phyloP scores from a whole-genome alignment of 2,113 vertebrate species.

The Tetrax tetrax region DNA sequence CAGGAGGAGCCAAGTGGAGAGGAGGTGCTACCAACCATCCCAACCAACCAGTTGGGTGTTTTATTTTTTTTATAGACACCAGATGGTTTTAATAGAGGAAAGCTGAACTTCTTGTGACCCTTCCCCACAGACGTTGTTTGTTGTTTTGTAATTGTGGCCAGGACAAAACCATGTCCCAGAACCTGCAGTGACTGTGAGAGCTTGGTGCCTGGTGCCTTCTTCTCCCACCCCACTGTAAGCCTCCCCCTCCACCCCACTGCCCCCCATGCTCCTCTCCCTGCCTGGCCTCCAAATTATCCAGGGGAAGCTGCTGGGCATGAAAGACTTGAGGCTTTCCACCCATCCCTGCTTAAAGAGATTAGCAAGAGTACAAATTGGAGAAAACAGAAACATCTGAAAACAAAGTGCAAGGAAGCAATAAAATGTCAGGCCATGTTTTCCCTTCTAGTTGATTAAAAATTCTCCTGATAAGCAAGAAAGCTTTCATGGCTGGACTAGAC shows the following conservation, averaged over 20 bases:
- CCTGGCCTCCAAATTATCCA: neutral
- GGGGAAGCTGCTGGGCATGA: conserved; percentile 3
- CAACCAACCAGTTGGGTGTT: conserved; percentile 33
- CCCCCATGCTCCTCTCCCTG: neutral
- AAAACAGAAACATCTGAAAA: neutral
- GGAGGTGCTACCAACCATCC: conserved; percentile 48
- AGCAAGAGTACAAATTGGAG: neutral
- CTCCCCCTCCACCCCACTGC: neutral
- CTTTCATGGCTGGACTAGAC: conserved; percentile 46
- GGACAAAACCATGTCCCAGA: conserved; percentile 48
- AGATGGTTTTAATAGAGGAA: conserved; percentile 70
- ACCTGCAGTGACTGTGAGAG: conserved; percentile 26
- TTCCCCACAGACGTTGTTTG: conserved; percentile 64
- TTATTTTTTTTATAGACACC: conserved; percentile 50
- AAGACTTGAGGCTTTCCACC: conserved; percentile 20
- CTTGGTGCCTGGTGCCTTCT: conserved; percentile 1
- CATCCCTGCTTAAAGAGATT: neutral
- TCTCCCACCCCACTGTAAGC: neutral
- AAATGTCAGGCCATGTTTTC: conserved; percentile 11
- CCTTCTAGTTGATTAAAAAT: conserved; percentile 41
- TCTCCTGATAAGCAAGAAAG: conserved; percentile 53
- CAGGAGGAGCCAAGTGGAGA: neutral
- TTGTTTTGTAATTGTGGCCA: conserved; percentile 58
- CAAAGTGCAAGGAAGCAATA: conserved; percentile 36
- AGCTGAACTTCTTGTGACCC: conserved; percentile 64